A percentile compares a stretch with the other conserved stretches of the same genome.
Evolutionary conservation across 2,888 invertebrate species (phyloP).

Genomic region (Heterodera filipjevi): DNA sequence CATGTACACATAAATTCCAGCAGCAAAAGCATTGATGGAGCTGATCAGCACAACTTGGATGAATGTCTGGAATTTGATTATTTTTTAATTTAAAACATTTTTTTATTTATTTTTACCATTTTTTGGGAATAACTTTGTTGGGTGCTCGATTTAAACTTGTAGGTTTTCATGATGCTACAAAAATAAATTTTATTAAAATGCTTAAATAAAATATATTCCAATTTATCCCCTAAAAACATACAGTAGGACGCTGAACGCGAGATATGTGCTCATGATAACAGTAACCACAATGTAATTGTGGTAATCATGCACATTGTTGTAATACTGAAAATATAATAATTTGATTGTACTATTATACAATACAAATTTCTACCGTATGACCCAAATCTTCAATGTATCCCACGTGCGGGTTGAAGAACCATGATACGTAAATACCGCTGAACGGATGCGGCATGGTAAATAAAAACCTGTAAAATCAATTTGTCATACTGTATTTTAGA

Average conservation of each 20-base stretch:
- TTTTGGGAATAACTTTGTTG: neutral
- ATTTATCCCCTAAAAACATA: too few species aligned
- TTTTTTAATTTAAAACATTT: too few species aligned
- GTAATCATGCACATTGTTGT: slow-evolving; percentile 2
- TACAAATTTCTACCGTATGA: neutral
- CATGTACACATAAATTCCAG: slow-evolving; percentile 2
- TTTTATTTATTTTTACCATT: neutral
- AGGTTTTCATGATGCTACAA: neutral
- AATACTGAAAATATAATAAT: neutral
- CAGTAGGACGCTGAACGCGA: neutral
- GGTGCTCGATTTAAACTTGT: neutral
- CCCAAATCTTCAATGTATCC: slow-evolving; percentile 9
- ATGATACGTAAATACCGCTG: slow-evolving; percentile 17
- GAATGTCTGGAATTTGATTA: neutral
- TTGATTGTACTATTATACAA: neutral
- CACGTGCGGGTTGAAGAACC: slow-evolving; percentile 26
- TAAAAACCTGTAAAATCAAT: neutral
- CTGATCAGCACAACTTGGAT: slow-evolving; percentile 10
- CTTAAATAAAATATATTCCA: neutral
- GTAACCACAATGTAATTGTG: slow-evolving; percentile 5
- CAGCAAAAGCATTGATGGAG: slow-evolving; percentile 6
- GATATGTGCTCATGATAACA: neutral
- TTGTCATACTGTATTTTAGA: neutral
- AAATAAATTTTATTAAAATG: neutral
- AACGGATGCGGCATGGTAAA: slow-evolving; percentile 16